phyloP scores from a whole-genome alignment of 2,113 vertebrate genomes.

The Columba livia region DNA sequence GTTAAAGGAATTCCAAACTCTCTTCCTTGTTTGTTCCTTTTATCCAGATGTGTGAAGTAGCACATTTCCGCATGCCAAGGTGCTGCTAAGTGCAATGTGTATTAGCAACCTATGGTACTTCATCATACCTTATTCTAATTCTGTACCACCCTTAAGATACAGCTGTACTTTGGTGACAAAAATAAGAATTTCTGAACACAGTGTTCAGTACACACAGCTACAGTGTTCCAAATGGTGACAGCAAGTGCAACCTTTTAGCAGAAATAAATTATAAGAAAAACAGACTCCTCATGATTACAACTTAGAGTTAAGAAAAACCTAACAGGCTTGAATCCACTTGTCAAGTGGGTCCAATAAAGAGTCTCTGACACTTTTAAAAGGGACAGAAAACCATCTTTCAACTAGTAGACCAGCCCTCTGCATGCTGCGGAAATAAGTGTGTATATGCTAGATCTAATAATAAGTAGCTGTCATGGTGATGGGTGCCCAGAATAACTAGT shows the following conservation, averaged over 20 bases:
- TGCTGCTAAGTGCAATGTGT: neutral
- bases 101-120: neutral
- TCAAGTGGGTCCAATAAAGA: neutral
- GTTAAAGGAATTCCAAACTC: neutral
- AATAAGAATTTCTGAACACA: conserved; percentile 27
- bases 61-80: neutral
- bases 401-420: neutral
- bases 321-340: neutral
- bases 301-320: neutral
- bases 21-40: neutral
- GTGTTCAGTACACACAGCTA: neutral
- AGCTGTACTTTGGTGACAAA: conserved; percentile 41
- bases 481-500: conserved; percentile 2
- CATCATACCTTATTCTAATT: conserved; percentile 22
- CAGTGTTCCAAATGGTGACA: neutral
- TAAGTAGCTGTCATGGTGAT: conserved; percentile 21
- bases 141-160: neutral
- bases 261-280: neutral
- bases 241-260: conserved; percentile 6
- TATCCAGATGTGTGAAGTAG: neutral
- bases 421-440: neutral
- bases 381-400: neutral
- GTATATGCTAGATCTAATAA: neutral
- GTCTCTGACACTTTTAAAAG: neutral
- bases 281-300: neutral